phyloP scores from a whole-genome alignment of 2,888 invertebrate species.

The Pteria penguin region DNA sequence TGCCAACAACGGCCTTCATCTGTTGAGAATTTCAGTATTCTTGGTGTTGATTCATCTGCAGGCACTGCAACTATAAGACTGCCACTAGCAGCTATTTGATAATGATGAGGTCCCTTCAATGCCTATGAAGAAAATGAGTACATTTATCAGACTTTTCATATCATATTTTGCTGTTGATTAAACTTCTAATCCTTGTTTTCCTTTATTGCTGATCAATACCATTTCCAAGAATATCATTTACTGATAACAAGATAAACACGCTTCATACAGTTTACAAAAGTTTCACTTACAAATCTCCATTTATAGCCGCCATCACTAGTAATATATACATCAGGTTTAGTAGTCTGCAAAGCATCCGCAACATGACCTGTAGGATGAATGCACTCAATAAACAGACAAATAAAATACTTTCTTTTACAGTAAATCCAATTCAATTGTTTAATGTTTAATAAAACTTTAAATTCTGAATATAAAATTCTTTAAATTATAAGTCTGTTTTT shows the following conservation, averaged over 20 bases:
- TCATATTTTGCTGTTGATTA: too few species aligned
- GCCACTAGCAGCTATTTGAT: constrained; percentile 78
- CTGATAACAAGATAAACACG: too few species aligned
- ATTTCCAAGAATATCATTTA: too few species aligned
- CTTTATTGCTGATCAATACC: too few species aligned
- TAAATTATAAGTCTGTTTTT: too few species aligned
- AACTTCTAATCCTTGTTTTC: too few species aligned
- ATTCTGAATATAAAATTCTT: too few species aligned
- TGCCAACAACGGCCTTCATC: constrained; percentile 80
- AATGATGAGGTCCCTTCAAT: constrained; percentile 77
- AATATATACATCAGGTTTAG: constrained; percentile 77
- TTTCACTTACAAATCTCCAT: constrained; percentile 71
- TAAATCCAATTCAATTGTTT: too few species aligned
- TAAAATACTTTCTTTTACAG: too few species aligned
- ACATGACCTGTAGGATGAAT: constrained; percentile 75
- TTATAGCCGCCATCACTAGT: constrained; percentile 79
- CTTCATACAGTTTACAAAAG: neutral
- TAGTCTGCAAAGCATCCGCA: constrained; percentile 75
- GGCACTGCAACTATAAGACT: constrained; percentile 77
- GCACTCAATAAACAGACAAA: too few species aligned
- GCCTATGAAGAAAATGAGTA: constrained; percentile 61
- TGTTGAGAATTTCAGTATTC: constrained; percentile 76
- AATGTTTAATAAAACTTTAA: too few species aligned
- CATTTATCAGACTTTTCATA: neutral
- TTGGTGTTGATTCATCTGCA: constrained; percentile 50